Base-by-base conservation (phyloP, 2,888 invertebrate genomes). In the Hemicrepidius hirtus region DNA sequence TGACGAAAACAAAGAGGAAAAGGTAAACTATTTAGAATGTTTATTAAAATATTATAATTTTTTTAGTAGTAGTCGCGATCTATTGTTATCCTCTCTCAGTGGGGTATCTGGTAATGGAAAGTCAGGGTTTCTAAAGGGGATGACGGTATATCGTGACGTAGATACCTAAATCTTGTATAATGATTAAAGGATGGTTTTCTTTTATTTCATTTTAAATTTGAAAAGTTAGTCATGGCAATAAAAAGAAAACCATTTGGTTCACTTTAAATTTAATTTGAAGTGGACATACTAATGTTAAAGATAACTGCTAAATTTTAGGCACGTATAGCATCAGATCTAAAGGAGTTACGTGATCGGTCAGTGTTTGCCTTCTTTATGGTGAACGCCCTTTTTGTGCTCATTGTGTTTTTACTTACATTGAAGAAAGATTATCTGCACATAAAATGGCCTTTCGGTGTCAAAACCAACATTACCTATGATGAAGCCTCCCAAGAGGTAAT, bases 341-440 rank as follows among this genome's bases (percentile, higher is more conserved):
- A 96, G 91, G 97, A 97, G 86, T 91, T 99, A 83, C 92, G 98
- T 85, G 97, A 98, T 89, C 94, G 96, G 83, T 95, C 96, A 79
- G 97, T 97, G 77, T 97, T 98, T 89, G 95, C 94, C 81, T 98
- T 99, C 91, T 96, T 98, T 91, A 99, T 99, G 98, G 88, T 97
- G 88, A 99, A 99, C 90, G 97, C 98, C 81, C 93, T 99, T 83
- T 99, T 99, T 92, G 97, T 99, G 84, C 92, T 99, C 87, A 97
- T 98, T 88, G 97, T 99, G 82, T 97, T 99, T 89, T 94, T 99
- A 87, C 94, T 99, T 86, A 99, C 99, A 90, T 91, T 98, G 88
- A 97, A 98, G 91, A 98, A 98, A 92, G 97, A 98, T 88, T 93
- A 94, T 86, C 91, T 98, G 82, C 97, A 98, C 89, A 90, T 98